Base-by-base conservation (phyloP, 2,888 invertebrate genomes). In the Sarcophaga carnaria region DNA sequence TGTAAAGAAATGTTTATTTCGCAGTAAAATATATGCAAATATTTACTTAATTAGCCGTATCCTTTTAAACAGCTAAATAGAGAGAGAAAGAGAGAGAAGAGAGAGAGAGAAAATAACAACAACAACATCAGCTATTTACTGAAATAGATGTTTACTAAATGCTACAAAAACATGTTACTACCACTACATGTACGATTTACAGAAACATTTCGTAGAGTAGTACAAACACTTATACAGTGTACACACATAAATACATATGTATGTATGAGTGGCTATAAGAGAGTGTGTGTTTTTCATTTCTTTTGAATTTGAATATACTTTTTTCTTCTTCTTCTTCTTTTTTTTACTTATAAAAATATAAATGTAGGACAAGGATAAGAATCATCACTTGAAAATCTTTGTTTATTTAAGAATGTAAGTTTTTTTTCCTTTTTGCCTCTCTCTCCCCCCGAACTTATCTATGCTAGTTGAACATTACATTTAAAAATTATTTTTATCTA, bases 301-400 rank as follows among this genome's bases (percentile, higher is more conserved):
- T 85, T 80, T 67, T 47, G 54, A 76, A 80, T 66, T 76, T 47
- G 17, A 17, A 54, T 54, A 54, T 54, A 14, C 0, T 49, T 14
- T 54, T 54, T 54, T 54, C 17, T 49, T 11, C 17, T 14, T 54
- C 17, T 54, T 17, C 54, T 17, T 14, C 10, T 54, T 17, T 5
- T 14, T 17, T 54, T 54, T 54, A 11, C 10, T 62, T 10, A n/a
- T 20, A 4, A 47, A 76, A 76, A 85, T 66, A 76, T 47, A 86
- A 86, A 86, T 80, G 74, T 86, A 83, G 86, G 83, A 80, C 86
- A 86, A 86, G 86, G 86, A 86, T 86, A 86, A 86, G 86, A 78
- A 81, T 64, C 83, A 70, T 78, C 83, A 70, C 86, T 80, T 80
- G 74, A 81, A 86, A 78, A 78, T 83, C 78, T 86, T 78, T 83